Percentiles rank a stretch among this genome's conserved stretches.
These are phyloP conservation scores for Phorcus lineatus DNA, from an alignment of 2,888 invertebrate genomes.

Conservation along the genomic window DNA sequence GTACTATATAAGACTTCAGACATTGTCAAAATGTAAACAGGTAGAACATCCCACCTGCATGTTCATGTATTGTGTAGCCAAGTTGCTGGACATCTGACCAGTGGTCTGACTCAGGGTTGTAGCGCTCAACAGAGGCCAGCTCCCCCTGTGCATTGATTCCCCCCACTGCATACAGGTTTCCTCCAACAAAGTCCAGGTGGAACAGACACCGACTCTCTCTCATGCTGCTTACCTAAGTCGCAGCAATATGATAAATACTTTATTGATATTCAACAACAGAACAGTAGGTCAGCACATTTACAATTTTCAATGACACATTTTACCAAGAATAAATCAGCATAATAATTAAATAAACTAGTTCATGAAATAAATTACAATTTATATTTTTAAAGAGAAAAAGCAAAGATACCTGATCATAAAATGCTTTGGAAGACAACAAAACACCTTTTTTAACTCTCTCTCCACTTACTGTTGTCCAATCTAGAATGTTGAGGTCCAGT, in stretches of 20 bases:
- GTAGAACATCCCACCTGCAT: constrained; percentile 45
- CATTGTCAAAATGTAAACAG: not conserved
- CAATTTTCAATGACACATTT: too few relatives aligned
- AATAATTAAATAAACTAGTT: not conserved
- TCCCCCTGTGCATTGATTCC: constrained; percentile 47
- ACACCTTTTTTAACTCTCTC: not conserved
- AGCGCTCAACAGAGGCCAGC: constrained; percentile 50
- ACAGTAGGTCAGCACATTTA: too few relatives aligned
- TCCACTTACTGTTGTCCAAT: not conserved
- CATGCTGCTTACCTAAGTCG: constrained; percentile 45
- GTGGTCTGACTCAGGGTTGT: constrained; percentile 42
- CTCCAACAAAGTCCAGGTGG: constrained; percentile 44
- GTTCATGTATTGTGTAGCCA: constrained; percentile 50
- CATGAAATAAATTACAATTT: too few relatives aligned
- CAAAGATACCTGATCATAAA: not conserved
- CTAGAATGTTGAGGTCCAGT: not conserved
- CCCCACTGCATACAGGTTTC: constrained; percentile 52
- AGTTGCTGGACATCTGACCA: constrained; percentile 45
- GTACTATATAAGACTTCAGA: not conserved
- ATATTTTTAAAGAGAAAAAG: too few relatives aligned
- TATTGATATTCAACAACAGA: too few relatives aligned
- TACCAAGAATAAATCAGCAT: not conserved
- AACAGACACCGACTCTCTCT: constrained; percentile 48
- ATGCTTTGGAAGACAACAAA: not conserved
- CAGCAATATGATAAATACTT: too few relatives aligned